Conservation (phyloP, 2,888 invertebrate species). For the Tiliacea aurago region DNA sequence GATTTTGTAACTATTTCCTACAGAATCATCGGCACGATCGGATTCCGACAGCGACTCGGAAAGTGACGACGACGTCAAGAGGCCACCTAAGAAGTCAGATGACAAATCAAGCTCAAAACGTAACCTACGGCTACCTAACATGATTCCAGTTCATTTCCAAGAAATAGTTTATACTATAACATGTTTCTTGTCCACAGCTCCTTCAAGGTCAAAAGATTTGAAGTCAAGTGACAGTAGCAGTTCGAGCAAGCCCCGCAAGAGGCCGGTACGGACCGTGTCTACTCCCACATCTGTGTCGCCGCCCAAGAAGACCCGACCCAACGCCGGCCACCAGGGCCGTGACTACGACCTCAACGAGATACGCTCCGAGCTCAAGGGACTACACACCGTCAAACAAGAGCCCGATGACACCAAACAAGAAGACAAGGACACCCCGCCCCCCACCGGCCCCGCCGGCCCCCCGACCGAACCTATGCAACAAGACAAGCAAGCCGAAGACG, state of each 20-base stretch:
- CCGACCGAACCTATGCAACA: conserved; percentile 74
- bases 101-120: conserved; percentile 83
- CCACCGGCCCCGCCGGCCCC: conserved; percentile 65
- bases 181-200: conserved; percentile 70
- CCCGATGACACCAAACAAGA: conserved; percentile 83
- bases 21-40: conserved; percentile 85
- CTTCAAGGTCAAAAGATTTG: conserved; percentile 81
- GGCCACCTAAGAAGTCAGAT: conserved; percentile 82
- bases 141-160: background rate
- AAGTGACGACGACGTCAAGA: conserved; percentile 87
- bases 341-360: conserved; percentile 97
- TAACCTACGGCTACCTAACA: conserved; percentile 58
- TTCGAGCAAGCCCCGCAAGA: conserved; percentile 84
- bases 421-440: conserved; percentile 73
- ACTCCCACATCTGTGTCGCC: conserved; percentile 81
- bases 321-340: conserved; percentile 84
- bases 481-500: conserved; percentile 91
- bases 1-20: conserved; percentile 38
- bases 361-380: conserved; percentile 95
- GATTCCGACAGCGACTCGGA: conserved; percentile 89
- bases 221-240: conserved; percentile 86
- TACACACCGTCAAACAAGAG: conserved; percentile 90
- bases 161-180: conserved; percentile 4
- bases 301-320: conserved; percentile 81
- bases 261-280: conserved; percentile 81